Evolutionary conservation across 1,140 invertebrate genomes (phyloP), one percentile per base, ranked within the genome.

Genomic region (Scaptodrosophila lebanonensis): DNA sequence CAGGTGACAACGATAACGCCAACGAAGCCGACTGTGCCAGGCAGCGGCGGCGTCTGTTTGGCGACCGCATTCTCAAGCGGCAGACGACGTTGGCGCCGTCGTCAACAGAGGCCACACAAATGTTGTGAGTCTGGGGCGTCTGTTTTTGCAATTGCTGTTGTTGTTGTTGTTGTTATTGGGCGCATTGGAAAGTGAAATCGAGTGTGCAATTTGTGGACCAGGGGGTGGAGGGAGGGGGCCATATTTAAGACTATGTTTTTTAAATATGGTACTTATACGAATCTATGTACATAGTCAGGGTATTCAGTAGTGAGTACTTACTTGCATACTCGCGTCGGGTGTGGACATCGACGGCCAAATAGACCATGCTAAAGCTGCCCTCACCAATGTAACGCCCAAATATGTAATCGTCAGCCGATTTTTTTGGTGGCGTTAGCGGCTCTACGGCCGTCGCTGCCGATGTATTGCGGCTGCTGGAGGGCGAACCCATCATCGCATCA

Each of bases 371-470:
- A 88, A 96, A 99, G 86, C 97, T 98, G 50, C 97, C 97, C 88
- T 98, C 96, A 54, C 97, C 97, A 68, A 99, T 95, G 44, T 96
- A 91, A 89, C 97, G 97, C 20, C 96, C 95, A 89, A 98, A 99
- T 64, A 96, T 94, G 87, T 95, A 98, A 87, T 98, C 97, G 68
- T 93, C 92, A n/a, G 94, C 89, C 5, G 91, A 91, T 66, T 92
- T 90, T 79, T 95, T 95, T 29, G 89, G 89, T 61, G 72, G 88
- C 66, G 68, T 89, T 87, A 72, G 86, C 84, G 68, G 52, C 0
- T 52, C 12, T 45, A 56, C 16, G 11, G 56, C n/a, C 36, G 59
- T n/a, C 20, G 44, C 4, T 54, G 60, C 13, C 53, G 53, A 1
- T 45, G 52, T 60, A 47, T 5, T 56, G 36, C 5, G 40, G 45